Evolutionary conservation across 2,888 invertebrate genomes (phyloP), one percentile per base, ranked within the genome.

Genomic region (Buathra laborator): DNA sequence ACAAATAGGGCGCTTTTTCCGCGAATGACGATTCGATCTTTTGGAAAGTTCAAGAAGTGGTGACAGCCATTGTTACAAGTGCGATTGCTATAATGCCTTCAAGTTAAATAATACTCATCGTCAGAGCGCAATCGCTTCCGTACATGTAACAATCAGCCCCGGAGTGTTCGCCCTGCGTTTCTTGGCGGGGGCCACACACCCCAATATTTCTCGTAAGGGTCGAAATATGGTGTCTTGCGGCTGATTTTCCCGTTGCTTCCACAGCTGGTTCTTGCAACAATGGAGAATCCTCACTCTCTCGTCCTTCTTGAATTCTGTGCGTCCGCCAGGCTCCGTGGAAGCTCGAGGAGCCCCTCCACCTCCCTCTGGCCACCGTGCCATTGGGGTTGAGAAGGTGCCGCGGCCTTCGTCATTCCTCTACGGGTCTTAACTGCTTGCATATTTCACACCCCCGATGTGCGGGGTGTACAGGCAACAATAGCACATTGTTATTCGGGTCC

Each of bases 401-500:
- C 74, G 74, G 79, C 81, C 79, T 84, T 86, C 83, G 83, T 79
- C 85, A 80, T 83, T 83, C 80, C 86, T 85, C 80, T 62, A 12
- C 70, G 74, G 85, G 85, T 88, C 86, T 87, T 87, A 88, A 88
- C 87, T 87, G 89, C 89, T 88, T 90, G 90, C 90, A 92, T 92
- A 92, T 92, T 92, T 92, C 90, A 91, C 89, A 87, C 88, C 86
- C 37, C 89, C 77, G 90, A 91, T 91, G 89, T 90, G 87, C 86
- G 88, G 37, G 90, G 90, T 90, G 90, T 87, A 88, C 89, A 84
- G 87, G 86, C 86, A 90, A 93, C 93, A 93, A 93, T 92, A 90
- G 89, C 87, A 90, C 92, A 92, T 92, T 93, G 93, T 93, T 92
- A 91, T 90, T 92, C 90, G 91, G 37, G 90, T 90, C 88, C 89